A percentile compares a stretch with the other conserved stretches of the same genome.
Conservation (phyloP, 2,113 vertebrate species). For the Psittacara wagleri region DNA sequence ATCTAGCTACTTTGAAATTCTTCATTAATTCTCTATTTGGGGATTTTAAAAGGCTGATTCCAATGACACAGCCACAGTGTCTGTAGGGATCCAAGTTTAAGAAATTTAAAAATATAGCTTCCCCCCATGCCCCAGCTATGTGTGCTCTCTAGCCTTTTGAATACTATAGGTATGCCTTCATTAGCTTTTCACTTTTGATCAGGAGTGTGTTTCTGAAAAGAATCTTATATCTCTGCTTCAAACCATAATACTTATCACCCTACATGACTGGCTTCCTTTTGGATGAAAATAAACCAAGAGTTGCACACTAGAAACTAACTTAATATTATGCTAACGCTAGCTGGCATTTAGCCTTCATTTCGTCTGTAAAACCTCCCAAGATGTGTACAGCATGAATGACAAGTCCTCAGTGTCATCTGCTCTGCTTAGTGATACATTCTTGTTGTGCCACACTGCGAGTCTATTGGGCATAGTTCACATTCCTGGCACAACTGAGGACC, state of each 20-base stretch:
- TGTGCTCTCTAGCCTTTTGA: neutral
- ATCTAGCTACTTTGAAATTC: slow-evolving; percentile 40
- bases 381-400: neutral
- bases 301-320: neutral
- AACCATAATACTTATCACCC: neutral
- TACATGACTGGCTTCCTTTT: neutral
- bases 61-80: neutral
- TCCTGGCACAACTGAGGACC: neutral
- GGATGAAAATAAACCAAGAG: neutral
- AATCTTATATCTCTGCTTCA: neutral
- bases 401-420: rapidly evolving
- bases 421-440: neutral
- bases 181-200: neutral
- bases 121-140: neutral
- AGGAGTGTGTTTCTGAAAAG: neutral
- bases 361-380: neutral
- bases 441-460: neutral
- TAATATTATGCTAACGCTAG: neutral
- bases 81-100: neutral
- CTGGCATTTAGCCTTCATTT: neutral
- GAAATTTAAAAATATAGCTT: neutral
- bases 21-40: slow-evolving; percentile 47
- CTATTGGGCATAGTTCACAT: neutral
- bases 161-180: neutral
- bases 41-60: slow-evolving; percentile 8